Conservation (phyloP, 2,797 vertebrate species). For the Typhlichthys subterraneus region DNA sequence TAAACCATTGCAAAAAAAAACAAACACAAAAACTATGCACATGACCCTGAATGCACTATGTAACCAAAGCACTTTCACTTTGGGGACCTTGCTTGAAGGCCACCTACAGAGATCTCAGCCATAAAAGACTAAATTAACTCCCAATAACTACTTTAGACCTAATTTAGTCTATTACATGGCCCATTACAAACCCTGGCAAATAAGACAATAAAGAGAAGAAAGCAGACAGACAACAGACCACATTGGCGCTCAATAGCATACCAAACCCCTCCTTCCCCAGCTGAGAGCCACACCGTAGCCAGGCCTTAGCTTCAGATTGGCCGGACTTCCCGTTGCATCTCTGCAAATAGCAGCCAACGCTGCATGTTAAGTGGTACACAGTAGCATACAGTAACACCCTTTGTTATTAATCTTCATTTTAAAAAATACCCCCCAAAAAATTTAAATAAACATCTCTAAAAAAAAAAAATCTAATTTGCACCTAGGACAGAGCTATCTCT, state of each 20-base stretch:
- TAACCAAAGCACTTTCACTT: constrained; percentile 1
- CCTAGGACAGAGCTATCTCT: constrained; percentile 30
- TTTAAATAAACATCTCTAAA: constrained; percentile 11
- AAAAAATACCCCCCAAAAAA: no score
- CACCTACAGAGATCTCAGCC: no score
- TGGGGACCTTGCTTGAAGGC: background rate
- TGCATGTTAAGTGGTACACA: constrained; percentile 5
- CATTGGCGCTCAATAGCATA: constrained; percentile 56
- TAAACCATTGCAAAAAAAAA: background rate
- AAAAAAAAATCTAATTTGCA: constrained; percentile 28
- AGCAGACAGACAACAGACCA: constrained; percentile 46
- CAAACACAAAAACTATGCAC: background rate
- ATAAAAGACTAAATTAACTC: no score
- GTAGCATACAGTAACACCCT: constrained; percentile 9
- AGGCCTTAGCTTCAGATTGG: constrained; percentile 39
- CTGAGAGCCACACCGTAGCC: constrained; percentile 51
- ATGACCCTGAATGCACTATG: background rate
- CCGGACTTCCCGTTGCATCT: constrained; percentile 19
- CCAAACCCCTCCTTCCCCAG: constrained; percentile 59
- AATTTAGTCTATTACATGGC: constrained; percentile 22
- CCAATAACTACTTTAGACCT: constrained; percentile 11
- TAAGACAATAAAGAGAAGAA: constrained; percentile 44
- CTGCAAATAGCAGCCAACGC: background rate
- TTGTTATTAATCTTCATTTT: constrained; percentile 2
- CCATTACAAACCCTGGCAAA: background rate